Conservation (phyloP, 2,797 vertebrate genomes). For the Discoglossus pictus region DNA sequence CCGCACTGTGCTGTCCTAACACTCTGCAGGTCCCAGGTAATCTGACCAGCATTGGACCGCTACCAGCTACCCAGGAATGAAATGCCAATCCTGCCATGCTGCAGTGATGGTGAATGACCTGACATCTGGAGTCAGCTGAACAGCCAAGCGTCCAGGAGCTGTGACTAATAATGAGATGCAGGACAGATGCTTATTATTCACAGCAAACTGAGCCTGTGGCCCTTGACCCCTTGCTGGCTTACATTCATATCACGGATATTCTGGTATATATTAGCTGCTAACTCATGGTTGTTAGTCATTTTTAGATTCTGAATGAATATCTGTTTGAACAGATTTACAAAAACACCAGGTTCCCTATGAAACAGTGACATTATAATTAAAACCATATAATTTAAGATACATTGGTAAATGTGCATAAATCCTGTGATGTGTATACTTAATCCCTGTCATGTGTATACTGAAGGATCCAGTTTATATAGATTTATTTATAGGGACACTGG, state of each 20-base stretch:
- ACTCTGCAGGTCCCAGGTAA: constrained; percentile 17
- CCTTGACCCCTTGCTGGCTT: constrained; percentile 7
- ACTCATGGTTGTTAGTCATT: background rate
- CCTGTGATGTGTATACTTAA: too few species aligned
- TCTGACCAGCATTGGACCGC: constrained; percentile 12
- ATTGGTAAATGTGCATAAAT: too few species aligned
- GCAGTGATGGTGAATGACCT: background rate
- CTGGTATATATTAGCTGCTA: constrained; percentile 18
- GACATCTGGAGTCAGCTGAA: constrained; percentile 46
- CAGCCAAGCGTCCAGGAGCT: background rate
- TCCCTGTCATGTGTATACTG: too few species aligned
- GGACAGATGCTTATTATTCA: constrained; percentile 33
- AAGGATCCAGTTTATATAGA: too few species aligned
- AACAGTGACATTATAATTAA: constrained; percentile 2
- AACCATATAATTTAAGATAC: background rate
- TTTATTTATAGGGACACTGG: too few species aligned
- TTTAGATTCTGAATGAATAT: background rate
- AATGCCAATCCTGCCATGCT: constrained; percentile 21
- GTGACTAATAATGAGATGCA: constrained; percentile 30
- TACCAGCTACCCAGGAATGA: constrained; percentile 20
- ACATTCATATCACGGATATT: constrained; percentile 17
- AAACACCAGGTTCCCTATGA: background rate
- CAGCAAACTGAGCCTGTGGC: constrained; percentile 12
- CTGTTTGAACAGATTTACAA: background rate
- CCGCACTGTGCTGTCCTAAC: constrained; percentile 19